These are phyloP conservation scores for Scortum barcoo DNA, from an alignment of 2,113 vertebrate species.

Conservation along the genomic window DNA sequence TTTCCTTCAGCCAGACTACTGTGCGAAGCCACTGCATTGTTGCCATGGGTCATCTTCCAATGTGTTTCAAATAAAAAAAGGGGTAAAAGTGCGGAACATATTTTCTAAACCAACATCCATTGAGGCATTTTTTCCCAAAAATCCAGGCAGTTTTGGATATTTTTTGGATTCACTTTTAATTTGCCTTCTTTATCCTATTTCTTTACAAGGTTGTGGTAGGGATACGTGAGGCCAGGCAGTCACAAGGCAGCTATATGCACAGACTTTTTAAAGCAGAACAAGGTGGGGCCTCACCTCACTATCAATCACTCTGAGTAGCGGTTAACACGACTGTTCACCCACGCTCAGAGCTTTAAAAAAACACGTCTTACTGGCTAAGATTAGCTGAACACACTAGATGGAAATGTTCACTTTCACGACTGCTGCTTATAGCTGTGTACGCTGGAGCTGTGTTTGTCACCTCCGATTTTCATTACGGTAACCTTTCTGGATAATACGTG, in stretches of 20 bases:
- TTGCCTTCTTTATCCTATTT: background rate
- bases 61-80: background rate
- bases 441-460: background rate
- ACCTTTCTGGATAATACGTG: background rate
- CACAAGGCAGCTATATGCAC: conserved; percentile 50
- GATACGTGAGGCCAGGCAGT: conserved; percentile 41
- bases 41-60: background rate
- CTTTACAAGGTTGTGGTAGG: conserved; percentile 19
- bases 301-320: conserved; percentile 58
- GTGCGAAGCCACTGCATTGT: background rate
- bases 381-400: conserved; percentile 30
- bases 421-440: background rate
- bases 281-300: conserved; percentile 44
- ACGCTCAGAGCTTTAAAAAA: conserved; percentile 23
- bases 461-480: conserved; percentile 6
- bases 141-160: background rate
- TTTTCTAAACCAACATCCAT: background rate
- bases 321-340: conserved; percentile 36
- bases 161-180: background rate
- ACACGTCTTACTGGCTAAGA: conserved; percentile 28
- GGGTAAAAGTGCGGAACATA: background rate
- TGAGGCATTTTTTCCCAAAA: background rate
- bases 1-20: background rate
- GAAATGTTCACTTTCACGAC: background rate
- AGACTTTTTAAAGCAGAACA: conserved; percentile 43